Evolutionary conservation across 1,140 invertebrate genomes (phyloP).

Genomic region (Bombus sylvicola): DNA sequence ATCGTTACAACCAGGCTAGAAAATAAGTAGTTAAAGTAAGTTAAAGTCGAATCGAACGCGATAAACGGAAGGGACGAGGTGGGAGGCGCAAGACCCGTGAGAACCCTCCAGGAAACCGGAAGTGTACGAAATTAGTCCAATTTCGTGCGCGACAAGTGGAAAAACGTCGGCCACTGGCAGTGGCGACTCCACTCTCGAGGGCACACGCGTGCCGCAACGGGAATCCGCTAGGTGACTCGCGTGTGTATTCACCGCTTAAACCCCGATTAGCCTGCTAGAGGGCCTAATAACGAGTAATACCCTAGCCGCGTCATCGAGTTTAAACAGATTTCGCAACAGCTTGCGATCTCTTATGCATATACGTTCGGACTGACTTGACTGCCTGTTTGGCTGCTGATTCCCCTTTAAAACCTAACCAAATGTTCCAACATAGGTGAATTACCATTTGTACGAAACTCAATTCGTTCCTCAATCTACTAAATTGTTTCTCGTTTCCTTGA

Average conservation of each 20-base stretch:
- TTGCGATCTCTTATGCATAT: background rate
- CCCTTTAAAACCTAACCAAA: background rate
- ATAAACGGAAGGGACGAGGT: background rate
- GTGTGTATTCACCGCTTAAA: conserved; percentile 2
- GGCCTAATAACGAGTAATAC: conserved; percentile 14
- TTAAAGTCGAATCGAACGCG: background rate
- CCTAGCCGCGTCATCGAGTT: conserved; percentile 24
- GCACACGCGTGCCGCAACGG: conserved; percentile 24
- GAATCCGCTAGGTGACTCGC: conserved; percentile 15
- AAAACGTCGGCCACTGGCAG: conserved; percentile 35
- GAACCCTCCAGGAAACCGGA: conserved; percentile 49
- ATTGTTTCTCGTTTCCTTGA: background rate
- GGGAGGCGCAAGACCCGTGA: background rate
- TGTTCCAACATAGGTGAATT: background rate
- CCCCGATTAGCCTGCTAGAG: conserved; percentile 8
- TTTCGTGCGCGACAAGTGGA: conserved; percentile 54
- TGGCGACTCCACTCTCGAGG: conserved; percentile 15
- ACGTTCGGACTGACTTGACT: background rate
- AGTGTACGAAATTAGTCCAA: conserved; percentile 56
- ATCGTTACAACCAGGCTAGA: background rate
- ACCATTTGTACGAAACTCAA: background rate
- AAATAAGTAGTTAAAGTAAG: no score
- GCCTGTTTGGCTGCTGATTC: background rate
- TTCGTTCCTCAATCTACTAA: background rate
- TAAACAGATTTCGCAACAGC: conserved; percentile 26